These are phyloP conservation scores for Callithrix jacchus DNA, from an alignment of 2,113 vertebrate genomes.

Conservation along the genomic window DNA sequence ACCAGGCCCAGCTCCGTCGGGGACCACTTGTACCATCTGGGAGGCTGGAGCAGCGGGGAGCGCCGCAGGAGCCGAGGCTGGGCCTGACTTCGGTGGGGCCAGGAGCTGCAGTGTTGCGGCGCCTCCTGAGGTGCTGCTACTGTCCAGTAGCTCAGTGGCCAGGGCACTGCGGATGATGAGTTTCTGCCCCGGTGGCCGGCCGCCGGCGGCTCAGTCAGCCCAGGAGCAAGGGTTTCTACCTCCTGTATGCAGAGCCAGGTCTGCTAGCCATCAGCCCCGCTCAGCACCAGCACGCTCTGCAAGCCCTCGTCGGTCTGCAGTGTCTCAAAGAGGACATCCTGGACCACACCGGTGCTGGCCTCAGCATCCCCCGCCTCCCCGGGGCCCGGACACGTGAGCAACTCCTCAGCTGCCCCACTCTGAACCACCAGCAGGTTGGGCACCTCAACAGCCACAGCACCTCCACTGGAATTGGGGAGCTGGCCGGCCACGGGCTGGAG, in stretches of 20 bases:
- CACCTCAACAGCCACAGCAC: conserved; percentile 50
- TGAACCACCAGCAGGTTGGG: conserved; percentile 78
- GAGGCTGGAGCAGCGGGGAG: not conserved
- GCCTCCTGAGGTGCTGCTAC: not conserved
- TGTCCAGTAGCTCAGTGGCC: conserved; percentile 76
- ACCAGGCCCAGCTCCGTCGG: not conserved
- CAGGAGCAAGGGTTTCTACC: conserved; percentile 73
- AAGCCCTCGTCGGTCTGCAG: conserved; percentile 75
- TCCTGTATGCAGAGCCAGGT: conserved; percentile 82
- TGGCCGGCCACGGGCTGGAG: conserved; percentile 70
- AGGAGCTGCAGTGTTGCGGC: conserved; percentile 64
- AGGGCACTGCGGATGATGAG: conserved; percentile 81
- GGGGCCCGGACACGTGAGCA: conserved; percentile 16
- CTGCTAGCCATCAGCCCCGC: conserved; percentile 78
- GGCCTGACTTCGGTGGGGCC: not conserved
- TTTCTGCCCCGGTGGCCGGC: conserved; percentile 65
- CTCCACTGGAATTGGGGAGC: not conserved
- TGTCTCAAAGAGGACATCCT: conserved; percentile 79
- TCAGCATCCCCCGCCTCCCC: conserved; percentile 66
- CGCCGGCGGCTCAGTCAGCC: conserved; percentile 54
- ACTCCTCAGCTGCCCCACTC: conserved; percentile 66
- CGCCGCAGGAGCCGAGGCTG: not conserved
- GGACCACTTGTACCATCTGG: conserved; percentile 80
- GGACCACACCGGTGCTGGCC: conserved; percentile 66
- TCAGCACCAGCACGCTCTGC: conserved; percentile 80